phyloP scores from a whole-genome alignment of 2,888 invertebrate genomes.

The Caenorhabditis imperialis region DNA sequence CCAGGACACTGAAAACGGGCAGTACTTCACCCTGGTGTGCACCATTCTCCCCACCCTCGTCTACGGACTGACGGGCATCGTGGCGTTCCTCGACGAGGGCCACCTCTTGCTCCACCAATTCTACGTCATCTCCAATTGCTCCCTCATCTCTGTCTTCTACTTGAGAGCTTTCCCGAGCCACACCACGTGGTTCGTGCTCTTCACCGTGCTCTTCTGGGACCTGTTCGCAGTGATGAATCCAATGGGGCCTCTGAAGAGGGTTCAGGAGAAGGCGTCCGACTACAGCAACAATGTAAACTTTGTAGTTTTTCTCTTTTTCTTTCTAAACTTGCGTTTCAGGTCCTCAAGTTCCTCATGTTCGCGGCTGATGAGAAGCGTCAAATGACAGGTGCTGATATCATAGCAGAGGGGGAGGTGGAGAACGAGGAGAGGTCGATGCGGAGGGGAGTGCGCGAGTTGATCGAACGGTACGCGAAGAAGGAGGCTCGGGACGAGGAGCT shows the following conservation, averaged over 20 bases:
- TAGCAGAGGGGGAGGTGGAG: not conserved
- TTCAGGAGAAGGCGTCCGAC: constrained; percentile 67
- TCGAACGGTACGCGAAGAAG: constrained; percentile 34
- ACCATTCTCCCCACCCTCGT: constrained; percentile 9
- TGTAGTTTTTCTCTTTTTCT: not conserved
- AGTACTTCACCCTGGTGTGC: constrained; percentile 6
- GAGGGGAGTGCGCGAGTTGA: constrained; percentile 26
- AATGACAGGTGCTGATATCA: constrained; percentile 18
- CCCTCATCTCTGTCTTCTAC: constrained; percentile 69
- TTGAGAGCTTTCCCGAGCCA: constrained; percentile 64
- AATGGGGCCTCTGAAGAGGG: constrained; percentile 66
- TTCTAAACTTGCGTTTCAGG: no score
- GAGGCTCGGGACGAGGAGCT: constrained; percentile 43
- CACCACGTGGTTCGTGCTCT: constrained; percentile 70
- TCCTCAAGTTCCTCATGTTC: constrained; percentile 70
- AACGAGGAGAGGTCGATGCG: constrained; percentile 26
- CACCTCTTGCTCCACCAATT: constrained; percentile 62
- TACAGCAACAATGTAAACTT: constrained; percentile 64
- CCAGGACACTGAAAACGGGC: constrained; percentile 16
- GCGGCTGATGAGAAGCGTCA: constrained; percentile 50
- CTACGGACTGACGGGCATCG: constrained; percentile 16
- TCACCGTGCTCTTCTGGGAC: constrained; percentile 66
- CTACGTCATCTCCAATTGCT: constrained; percentile 69
- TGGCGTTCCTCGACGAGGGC: constrained; percentile 57
- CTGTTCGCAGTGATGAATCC: constrained; percentile 70